A percentile compares a stretch with the other conserved stretches of the same genome.
These are phyloP conservation scores for Dreissena polymorpha DNA, from an alignment of 1,140 invertebrate species.

Conservation along the genomic window DNA sequence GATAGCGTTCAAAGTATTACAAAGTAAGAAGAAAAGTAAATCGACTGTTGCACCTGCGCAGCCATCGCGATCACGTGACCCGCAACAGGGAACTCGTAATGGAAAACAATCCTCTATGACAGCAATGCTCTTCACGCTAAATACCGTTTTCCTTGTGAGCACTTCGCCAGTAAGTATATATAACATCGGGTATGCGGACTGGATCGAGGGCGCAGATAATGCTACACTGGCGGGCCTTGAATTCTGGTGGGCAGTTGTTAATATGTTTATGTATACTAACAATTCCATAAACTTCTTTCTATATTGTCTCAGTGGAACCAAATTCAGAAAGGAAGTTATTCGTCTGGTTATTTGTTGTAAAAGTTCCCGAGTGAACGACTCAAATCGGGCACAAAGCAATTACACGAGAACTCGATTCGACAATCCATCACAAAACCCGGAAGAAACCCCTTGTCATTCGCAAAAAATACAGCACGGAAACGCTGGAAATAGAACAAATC, in stretches of 20 bases:
- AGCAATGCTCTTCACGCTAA: conserved; percentile 56
- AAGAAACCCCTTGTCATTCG: no score
- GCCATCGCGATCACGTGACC: background rate
- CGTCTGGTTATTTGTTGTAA: background rate
- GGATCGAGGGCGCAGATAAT: background rate
- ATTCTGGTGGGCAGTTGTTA: conserved; percentile 55
- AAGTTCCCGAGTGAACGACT: no score
- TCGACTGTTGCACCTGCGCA: background rate
- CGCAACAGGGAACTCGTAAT: background rate
- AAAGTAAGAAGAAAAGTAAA: conserved; percentile 42
- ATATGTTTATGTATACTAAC: conserved; percentile 68
- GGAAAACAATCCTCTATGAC: conserved; percentile 62
- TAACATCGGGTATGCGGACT: conserved; percentile 54
- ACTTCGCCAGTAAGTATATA: conserved; percentile 63
- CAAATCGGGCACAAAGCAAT: no score
- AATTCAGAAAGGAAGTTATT: conserved; percentile 63
- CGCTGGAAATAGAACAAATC: no score
- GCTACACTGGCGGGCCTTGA: background rate
- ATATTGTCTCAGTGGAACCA: conserved; percentile 69
- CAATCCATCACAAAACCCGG: no score
- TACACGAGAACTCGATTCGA: no score
- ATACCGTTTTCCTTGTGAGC: conserved; percentile 58
- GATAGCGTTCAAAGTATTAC: conserved; percentile 36
- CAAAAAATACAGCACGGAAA: no score
- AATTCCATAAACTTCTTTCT: conserved; percentile 72